Conservation (phyloP, 2,888 invertebrate genomes). For the Augiades crinisus region DNA sequence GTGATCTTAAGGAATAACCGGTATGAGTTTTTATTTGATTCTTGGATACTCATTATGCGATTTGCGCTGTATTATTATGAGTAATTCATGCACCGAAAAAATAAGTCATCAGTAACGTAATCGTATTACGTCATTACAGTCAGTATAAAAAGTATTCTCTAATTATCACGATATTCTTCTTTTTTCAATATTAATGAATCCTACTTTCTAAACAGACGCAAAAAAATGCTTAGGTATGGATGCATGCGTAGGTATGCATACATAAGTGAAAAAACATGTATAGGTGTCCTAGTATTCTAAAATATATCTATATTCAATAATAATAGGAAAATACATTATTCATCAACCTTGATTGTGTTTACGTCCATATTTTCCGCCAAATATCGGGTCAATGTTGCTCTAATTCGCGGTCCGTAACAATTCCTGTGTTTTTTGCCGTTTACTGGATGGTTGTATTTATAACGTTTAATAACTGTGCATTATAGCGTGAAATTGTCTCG, state of each 20-base stretch:
- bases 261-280: no score
- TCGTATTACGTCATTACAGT: no score
- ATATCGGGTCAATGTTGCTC: background rate
- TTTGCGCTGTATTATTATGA: background rate
- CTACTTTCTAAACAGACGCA: no score
- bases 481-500: conserved; percentile 29
- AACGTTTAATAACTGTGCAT: conserved; percentile 22
- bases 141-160: no score
- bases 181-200: no score
- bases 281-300: no score
- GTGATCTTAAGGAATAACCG: background rate
- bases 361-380: background rate
- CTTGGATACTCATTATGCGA: conserved; percentile 6
- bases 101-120: no score
- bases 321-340: background rate
- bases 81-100: no score
- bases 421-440: background rate
- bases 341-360: background rate
- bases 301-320: no score
- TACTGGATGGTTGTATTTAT: background rate
- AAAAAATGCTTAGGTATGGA: no score
- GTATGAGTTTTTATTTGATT: conserved; percentile 15
- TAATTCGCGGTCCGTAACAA: conserved; percentile 6
- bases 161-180: no score
- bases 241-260: no score